A percentile compares a stretch with the other conserved stretches of the same genome.
Evolutionary conservation across 2,797 vertebrate genomes (phyloP).

Genomic region (Spinus olivaceus): DNA sequence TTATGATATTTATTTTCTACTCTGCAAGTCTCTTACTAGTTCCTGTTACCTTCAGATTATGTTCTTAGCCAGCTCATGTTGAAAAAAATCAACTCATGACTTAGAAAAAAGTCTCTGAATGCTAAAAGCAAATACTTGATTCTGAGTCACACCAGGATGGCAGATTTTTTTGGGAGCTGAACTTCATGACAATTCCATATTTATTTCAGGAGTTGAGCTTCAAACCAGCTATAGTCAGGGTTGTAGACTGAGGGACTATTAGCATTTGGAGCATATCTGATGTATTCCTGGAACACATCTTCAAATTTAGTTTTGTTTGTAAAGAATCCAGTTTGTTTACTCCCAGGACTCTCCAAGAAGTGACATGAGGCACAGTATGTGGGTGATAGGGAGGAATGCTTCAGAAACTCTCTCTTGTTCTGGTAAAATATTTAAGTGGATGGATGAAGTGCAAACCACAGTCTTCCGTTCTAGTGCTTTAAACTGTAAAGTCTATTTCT

Average conservation of each 20-base stretch:
- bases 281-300: not conserved
- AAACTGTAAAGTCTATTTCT: not conserved
- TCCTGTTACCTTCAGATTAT: not conserved
- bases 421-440: not conserved
- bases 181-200: too few relatives aligned
- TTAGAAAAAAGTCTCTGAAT: not conserved
- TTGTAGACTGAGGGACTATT: rapidly evolving
- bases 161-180: not conserved
- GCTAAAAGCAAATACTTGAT: not conserved
- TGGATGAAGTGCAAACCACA: not conserved
- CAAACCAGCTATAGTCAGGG: not conserved
- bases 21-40: not conserved
- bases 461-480: not conserved
- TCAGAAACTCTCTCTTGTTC: not conserved
- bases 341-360: not conserved
- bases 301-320: not conserved
- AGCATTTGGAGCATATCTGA: not conserved
- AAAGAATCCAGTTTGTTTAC: not conserved
- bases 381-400: not conserved
- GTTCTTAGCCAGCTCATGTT: not conserved
- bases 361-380: rapidly evolving
- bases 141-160: rapidly evolving
- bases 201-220: not conserved
- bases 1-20: not conserved
- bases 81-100: not conserved